Conservation (phyloP, 2,113 vertebrate genomes). For the Elanoides forficatus region DNA sequence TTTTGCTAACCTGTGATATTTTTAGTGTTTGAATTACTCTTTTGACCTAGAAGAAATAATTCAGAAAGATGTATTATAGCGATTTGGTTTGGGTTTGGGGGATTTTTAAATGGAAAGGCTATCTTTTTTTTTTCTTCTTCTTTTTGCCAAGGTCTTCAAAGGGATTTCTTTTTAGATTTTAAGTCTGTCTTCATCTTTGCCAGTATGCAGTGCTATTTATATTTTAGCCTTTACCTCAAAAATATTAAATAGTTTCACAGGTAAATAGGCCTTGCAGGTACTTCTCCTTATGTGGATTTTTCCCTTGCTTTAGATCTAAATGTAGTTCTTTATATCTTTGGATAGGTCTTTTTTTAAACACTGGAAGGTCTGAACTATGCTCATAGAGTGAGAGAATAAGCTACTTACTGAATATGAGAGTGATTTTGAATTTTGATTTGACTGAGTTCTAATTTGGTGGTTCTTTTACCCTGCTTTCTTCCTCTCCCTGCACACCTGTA, state of each 20-base stretch:
- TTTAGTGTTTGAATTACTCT: not conserved
- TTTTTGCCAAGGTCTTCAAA: not conserved
- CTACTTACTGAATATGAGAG: not conserved
- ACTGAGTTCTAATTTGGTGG: not conserved
- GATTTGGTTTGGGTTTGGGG: not conserved
- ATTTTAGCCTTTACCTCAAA: not conserved
- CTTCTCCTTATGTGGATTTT: not conserved
- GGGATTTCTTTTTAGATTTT: not conserved
- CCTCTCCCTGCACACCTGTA: not conserved
- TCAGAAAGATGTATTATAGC: not conserved
- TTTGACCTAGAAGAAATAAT: not conserved
- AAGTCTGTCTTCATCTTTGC: not conserved
- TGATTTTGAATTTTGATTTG: not conserved
- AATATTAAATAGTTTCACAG: not conserved
- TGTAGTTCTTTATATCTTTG: not conserved
- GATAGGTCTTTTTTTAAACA: not conserved
- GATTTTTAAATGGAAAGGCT: not conserved
- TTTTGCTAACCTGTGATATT: not conserved
- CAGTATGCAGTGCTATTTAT: not conserved
- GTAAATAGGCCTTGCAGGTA: not conserved
- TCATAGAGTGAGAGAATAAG: not conserved
- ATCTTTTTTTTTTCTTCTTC: not conserved
- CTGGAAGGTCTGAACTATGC: not conserved
- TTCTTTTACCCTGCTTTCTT: not conserved
- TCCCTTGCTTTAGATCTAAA: not conserved